Base-by-base conservation (phyloP, 2,888 invertebrate species). In the Chamaedrilus cognettii region DNA sequence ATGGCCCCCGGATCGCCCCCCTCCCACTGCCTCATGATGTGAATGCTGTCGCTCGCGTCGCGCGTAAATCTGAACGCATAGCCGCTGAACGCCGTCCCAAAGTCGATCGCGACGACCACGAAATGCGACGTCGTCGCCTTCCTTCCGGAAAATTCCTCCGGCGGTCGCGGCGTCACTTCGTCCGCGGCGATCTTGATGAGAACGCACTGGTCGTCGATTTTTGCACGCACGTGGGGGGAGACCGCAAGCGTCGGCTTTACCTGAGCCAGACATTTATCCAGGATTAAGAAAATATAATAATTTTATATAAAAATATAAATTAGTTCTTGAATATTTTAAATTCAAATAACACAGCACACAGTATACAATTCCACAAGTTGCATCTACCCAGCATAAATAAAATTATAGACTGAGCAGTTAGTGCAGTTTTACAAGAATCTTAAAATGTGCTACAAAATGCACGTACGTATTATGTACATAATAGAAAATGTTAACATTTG, bases 11-110 rank as follows among this genome's bases (percentile, higher is more conserved):
- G 82, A 60, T 83, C 82, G 15, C 81, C 82, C 77, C 87, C 86
- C 76, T 87, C 86, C 82, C 86, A 86, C 74, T 86, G 86, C 65
- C 87, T 80, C 87, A 87, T 87, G 81, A 87, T 85, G 74, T 86
- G 85, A 57, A 87, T 84, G 64, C 83, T 83, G 58, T 85, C 87
- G 60, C 85, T 85, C 2, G 86, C 84, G 72, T 86, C 86, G 19
- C 84, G 75, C 15, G 83, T 83, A 74, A 86, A 86, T 61, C 84
- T 81, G 77, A 86, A 87, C 2, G 87, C 87, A 74, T 87, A 87
- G 1, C 87, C 87, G 70, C 86, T 86, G 79, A 86, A 87, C 0
- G 87, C 86, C 2, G 87, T 87, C 1, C 87, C 87, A 67, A 87
- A 85, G 77, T 87, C 87, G 34, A 87, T 85, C 3, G 87, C 87